Conservation (phyloP, 2,888 invertebrate genomes). For the Gibbula magus region DNA sequence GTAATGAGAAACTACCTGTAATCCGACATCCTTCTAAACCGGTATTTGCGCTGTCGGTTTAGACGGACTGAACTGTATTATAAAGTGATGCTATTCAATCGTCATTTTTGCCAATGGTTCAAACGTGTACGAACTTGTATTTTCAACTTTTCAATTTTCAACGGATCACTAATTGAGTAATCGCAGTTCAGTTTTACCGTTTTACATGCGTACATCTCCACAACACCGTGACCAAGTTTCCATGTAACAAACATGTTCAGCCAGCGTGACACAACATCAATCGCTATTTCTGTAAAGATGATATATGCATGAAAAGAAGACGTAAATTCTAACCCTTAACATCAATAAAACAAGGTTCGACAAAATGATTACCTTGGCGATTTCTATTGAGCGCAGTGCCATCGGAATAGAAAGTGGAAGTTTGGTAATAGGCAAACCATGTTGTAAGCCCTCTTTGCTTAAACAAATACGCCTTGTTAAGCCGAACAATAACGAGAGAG, state of each 20-base stretch:
- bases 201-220: too few relatives aligned
- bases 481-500: background rate
- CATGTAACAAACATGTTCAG: background rate
- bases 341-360: background rate
- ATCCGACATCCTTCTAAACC: too few relatives aligned
- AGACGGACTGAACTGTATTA: too few relatives aligned
- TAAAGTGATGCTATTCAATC: too few relatives aligned
- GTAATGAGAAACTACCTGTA: too few relatives aligned
- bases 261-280: background rate
- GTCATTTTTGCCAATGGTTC: too few relatives aligned
- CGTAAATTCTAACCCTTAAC: background rate
- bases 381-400: conserved; percentile 8
- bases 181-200: too few relatives aligned
- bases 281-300: background rate
- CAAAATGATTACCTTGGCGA: background rate
- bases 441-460: background rate
- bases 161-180: too few relatives aligned
- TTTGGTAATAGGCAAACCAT: conserved; percentile 19
- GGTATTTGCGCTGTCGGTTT: too few relatives aligned
- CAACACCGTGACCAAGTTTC: background rate
- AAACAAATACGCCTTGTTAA: conserved; percentile 22
- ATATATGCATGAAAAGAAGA: background rate
- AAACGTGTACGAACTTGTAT: too few relatives aligned
- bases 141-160: too few relatives aligned
- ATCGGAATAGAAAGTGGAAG: conserved; percentile 6